Conservation (phyloP, 2,888 invertebrate genomes). For the Mactromeris polynyma region DNA sequence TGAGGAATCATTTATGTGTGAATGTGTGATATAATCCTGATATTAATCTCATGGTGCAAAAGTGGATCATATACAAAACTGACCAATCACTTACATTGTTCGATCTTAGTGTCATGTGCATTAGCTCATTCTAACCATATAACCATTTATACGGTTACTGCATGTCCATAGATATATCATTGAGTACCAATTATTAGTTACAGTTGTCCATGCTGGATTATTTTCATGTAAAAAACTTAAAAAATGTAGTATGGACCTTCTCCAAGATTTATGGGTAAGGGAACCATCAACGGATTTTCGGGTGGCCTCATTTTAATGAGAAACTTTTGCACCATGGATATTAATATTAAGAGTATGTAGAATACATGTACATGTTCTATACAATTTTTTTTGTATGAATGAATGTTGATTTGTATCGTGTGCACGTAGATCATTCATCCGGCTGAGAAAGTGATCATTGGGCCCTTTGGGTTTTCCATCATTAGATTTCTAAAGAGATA, state of each 20-base stretch:
- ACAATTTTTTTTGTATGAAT: background rate
- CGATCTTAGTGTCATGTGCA: too few species aligned
- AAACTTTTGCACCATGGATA: background rate
- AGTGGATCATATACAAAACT: background rate
- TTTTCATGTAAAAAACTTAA: too few species aligned
- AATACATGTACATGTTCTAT: background rate
- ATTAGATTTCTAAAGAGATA: background rate
- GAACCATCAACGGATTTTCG: too few species aligned
- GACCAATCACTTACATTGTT: background rate
- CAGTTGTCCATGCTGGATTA: too few species aligned
- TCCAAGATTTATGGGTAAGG: too few species aligned
- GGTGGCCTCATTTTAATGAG: background rate
- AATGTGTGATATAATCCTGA: background rate
- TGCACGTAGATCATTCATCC: constrained; percentile 7
- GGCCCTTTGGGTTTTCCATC: background rate
- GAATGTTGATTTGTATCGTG: constrained; percentile 1
- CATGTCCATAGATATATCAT: too few species aligned
- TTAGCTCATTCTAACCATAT: too few species aligned
- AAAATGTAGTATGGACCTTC: too few species aligned
- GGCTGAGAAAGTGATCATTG: constrained; percentile 11
- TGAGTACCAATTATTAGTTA: too few species aligned
- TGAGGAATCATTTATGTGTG: background rate
- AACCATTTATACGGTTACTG: too few species aligned
- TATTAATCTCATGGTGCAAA: background rate
- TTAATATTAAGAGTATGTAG: background rate